These are phyloP conservation scores for Epinephelus cyanopodus DNA, from an alignment of 2,113 vertebrate genomes.

Conservation along the genomic window DNA sequence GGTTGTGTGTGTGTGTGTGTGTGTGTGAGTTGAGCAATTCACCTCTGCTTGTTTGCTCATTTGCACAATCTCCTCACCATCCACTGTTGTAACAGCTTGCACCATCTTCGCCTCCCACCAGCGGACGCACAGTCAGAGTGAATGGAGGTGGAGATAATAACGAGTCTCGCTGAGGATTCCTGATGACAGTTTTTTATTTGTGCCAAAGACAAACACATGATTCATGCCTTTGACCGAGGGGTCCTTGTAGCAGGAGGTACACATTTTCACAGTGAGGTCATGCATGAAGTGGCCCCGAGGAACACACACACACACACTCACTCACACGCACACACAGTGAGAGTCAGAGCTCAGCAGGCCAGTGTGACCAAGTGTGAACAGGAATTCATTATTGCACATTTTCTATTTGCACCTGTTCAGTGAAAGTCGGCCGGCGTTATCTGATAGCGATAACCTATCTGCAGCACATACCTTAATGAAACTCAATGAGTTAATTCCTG, in stretches of 20 bases:
- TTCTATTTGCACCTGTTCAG: constrained; percentile 68
- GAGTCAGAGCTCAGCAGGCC: constrained; percentile 40
- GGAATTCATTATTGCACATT: constrained; percentile 47
- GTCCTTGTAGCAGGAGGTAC: constrained; percentile 71
- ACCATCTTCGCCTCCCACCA: constrained; percentile 25
- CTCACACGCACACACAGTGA: constrained; percentile 12
- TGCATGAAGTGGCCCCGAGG: constrained; percentile 66
- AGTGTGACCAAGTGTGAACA: constrained; percentile 54
- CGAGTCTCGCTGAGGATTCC: constrained; percentile 57
- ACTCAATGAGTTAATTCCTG: not conserved
- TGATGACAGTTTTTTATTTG: constrained; percentile 77
- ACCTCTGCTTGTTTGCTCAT: constrained; percentile 64
- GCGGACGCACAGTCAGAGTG: constrained; percentile 37
- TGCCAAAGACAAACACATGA: constrained; percentile 74
- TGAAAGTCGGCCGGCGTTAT: constrained; percentile 33
- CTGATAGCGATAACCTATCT: constrained; percentile 37
- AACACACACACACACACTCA: constrained; percentile 51
- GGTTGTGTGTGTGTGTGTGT: constrained; percentile 8
- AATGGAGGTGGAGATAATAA: constrained; percentile 49
- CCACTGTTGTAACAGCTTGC: constrained; percentile 39
- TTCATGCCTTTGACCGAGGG: constrained; percentile 68
- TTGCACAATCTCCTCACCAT: constrained; percentile 58
- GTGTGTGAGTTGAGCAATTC: constrained; percentile 52
- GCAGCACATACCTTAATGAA: constrained; percentile 11
- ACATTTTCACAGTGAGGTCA: constrained; percentile 80